phyloP scores from a whole-genome alignment of 2,797 vertebrate genomes.

The Martes flavigula region DNA sequence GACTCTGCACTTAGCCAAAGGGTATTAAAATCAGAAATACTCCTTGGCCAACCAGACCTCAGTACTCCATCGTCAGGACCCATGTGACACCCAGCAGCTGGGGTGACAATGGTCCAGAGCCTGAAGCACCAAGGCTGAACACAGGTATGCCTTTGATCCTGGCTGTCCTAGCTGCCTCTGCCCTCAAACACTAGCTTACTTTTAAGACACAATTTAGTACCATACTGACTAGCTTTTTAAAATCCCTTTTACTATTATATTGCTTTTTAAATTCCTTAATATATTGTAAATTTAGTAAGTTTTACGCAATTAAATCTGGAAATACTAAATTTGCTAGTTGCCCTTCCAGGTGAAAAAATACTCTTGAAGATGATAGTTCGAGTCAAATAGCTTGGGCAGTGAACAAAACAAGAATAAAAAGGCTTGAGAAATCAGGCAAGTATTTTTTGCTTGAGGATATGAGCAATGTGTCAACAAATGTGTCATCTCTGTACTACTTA shows the following conservation, averaged over 20 bases:
- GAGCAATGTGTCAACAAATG: neutral
- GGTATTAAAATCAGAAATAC: neutral
- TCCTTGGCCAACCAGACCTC: neutral
- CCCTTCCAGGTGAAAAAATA: neutral
- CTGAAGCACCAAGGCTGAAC: neutral
- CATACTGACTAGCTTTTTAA: neutral
- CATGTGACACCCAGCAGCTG: neutral
- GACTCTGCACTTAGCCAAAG: neutral
- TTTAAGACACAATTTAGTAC: slow-evolving; percentile 37
- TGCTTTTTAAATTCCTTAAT: neutral
- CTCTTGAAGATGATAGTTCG: neutral
- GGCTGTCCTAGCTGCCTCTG: neutral
- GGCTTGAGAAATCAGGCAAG: neutral
- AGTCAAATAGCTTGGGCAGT: neutral
- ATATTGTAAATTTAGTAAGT: slow-evolving; percentile 8
- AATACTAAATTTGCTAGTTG: neutral
- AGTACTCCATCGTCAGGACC: neutral
- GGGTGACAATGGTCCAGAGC: neutral
- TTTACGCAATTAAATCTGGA: neutral
- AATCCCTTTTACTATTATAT: neutral
- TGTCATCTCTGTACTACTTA: neutral
- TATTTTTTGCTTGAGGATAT: neutral
- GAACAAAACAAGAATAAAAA: neutral
- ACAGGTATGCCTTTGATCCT: neutral
- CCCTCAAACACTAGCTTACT: neutral